Percentiles rank a stretch among this genome's conserved stretches.
These are phyloP conservation scores for Coptodon bakossiorum DNA, from an alignment of 2,113 vertebrate genomes.

Conservation along the genomic window DNA sequence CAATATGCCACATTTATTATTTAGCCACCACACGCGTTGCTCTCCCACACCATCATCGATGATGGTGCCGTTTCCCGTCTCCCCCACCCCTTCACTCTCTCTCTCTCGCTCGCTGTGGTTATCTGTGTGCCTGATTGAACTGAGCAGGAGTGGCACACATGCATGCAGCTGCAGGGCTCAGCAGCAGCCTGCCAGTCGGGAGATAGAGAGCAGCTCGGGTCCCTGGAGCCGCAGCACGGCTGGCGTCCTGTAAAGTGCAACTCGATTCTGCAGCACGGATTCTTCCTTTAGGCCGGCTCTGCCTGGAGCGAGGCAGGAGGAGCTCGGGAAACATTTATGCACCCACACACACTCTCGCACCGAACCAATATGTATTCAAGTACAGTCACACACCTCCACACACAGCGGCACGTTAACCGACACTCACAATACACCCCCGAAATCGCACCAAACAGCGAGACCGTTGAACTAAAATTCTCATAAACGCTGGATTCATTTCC, in stretches of 20 bases:
- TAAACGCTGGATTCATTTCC: slow-evolving; percentile 11
- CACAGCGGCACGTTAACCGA: slow-evolving; percentile 51
- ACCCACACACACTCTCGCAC: slow-evolving; percentile 67
- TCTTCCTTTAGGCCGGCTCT: slow-evolving; percentile 57
- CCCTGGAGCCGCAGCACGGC: slow-evolving; percentile 38
- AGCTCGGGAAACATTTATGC: slow-evolving; percentile 63
- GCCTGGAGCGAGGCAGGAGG: slow-evolving; percentile 58
- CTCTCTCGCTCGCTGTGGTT: neutral
- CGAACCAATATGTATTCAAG: slow-evolving; percentile 64
- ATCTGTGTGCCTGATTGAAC: slow-evolving; percentile 36
- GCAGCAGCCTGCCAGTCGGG: slow-evolving; percentile 46
- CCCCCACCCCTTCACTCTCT: neutral
- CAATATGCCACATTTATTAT: slow-evolving; percentile 78
- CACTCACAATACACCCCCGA: slow-evolving; percentile 51
- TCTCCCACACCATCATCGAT: slow-evolving; percentile 57
- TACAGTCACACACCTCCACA: slow-evolving; percentile 67
- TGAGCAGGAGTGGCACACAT: slow-evolving; percentile 27
- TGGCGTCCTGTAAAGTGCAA: slow-evolving; percentile 54
- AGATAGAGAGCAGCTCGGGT: slow-evolving; percentile 32
- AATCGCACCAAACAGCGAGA: slow-evolving; percentile 57
- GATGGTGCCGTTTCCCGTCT: slow-evolving; percentile 28
- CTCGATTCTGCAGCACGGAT: slow-evolving; percentile 63
- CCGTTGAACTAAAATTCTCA: slow-evolving; percentile 38
- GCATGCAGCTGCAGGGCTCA: slow-evolving; percentile 51
- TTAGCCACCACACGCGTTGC: slow-evolving; percentile 71